Conservation (phyloP, 1,140 invertebrate species). For the Pseudomyrmex flavicornis region DNA sequence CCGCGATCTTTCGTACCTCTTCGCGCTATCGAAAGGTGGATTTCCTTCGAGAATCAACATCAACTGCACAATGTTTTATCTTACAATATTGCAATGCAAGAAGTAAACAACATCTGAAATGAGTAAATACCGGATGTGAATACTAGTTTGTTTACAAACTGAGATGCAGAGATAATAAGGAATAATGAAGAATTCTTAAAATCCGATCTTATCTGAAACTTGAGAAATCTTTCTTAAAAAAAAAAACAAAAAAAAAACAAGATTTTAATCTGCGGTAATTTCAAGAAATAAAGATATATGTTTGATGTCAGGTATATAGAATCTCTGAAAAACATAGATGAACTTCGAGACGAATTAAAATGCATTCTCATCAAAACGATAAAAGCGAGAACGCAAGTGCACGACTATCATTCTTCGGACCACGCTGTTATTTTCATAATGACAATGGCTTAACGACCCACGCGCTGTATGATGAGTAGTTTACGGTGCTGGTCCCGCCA, state of each 20-base stretch:
- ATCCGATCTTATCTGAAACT: neutral
- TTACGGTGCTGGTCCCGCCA: constrained; percentile 67
- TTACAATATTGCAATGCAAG: constrained; percentile 7
- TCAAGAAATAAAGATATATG: too few relatives aligned
- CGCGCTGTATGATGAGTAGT: constrained; percentile 71
- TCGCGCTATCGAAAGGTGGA: constrained; percentile 6
- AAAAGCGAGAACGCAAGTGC: constrained; percentile 5
- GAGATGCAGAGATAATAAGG: neutral
- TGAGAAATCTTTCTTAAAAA: neutral
- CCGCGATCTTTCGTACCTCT: constrained; percentile 30
- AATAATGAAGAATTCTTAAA: neutral
- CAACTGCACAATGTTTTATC: neutral
- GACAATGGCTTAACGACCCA: constrained; percentile 74
- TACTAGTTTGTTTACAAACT: constrained; percentile 17
- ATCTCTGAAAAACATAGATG: neutral
- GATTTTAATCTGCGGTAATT: neutral
- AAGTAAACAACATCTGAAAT: constrained; percentile 8
- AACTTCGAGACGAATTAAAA: constrained; percentile 12
- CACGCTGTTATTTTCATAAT: constrained; percentile 77
- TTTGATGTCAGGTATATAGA: neutral
- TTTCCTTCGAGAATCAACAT: constrained; percentile 12
- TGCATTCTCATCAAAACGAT: constrained; percentile 1
- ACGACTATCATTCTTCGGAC: constrained; percentile 69
- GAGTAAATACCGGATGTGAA: constrained; percentile 33
- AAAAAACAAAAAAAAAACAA: neutral